Evolutionary conservation across 1,140 invertebrate species (phyloP), one percentile per base, ranked within the genome.

Genomic region (Lepidotrigona ventralis): DNA sequence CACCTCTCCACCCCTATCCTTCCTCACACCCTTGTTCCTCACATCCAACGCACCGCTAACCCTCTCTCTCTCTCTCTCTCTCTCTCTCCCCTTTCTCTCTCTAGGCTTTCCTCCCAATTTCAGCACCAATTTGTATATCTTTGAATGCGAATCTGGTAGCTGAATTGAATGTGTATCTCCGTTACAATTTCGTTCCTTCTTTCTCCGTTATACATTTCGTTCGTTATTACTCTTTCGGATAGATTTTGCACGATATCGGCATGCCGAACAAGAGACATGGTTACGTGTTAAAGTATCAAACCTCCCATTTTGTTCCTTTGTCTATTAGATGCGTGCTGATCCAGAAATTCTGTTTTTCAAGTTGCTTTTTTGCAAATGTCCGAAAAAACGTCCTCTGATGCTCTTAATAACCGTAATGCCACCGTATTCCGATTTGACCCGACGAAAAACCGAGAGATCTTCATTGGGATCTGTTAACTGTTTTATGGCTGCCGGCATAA

Each of bases 61-160:
- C 17, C 46, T 23, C 64, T 77, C 26, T 23, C 46, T 29, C 58
- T 86, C 66, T 76, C 73, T 71, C 46, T n/a, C 54, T 21, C 39
- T 46, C 70, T 76, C 21, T 19, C 39, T 15, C 19, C 68, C 46
- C 26, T 74, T 29, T 21, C 29, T 74, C 71, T 63, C 46, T 46
- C 68, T 63, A 54, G 73, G 72, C 63, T 77, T 83, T 78, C 69
- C 79, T 89, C 79, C 70, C 86, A 80, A 81, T 84, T 90, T 86
- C 84, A 86, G 77, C 88, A 75, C 56, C 82, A 89, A 89, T 89
- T 88, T 89, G 76, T 88, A 83, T 89, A 86, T 86, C 81, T 86
- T 86, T 84, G 79, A 33, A 78, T 70, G 58, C 63, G 85, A 88
- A 78, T 79, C 80, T 88, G 33, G 29, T 63, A n/a, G 58, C 23